Evolutionary conservation across 2,888 invertebrate genomes (phyloP).

Genomic region (Aradus depressus): DNA sequence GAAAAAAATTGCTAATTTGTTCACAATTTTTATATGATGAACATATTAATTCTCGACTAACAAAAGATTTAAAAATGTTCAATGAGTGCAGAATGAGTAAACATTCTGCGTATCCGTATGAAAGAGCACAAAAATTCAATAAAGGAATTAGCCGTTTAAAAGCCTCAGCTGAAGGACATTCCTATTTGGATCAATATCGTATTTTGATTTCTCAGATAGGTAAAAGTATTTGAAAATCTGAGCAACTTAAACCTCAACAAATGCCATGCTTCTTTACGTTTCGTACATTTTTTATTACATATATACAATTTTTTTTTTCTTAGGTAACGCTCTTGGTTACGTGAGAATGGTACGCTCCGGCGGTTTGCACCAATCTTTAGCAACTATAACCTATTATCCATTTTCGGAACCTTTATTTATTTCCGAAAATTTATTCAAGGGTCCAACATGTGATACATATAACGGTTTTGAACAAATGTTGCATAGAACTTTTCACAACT

Average conservation of each 20-base stretch:
- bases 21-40: slow-evolving; percentile 97
- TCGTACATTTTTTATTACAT: too few species aligned
- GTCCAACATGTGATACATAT: slow-evolving; percentile 52
- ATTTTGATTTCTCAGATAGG: slow-evolving; percentile 88
- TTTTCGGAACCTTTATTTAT: slow-evolving; percentile 58
- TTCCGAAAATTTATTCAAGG: slow-evolving; percentile 47
- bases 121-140: slow-evolving; percentile 87
- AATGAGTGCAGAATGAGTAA: slow-evolving; percentile 56
- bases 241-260: too few species aligned
- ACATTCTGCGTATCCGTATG: slow-evolving; percentile 68
- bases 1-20: slow-evolving; percentile 84
- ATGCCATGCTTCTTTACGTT: too few species aligned
- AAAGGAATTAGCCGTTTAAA: slow-evolving; percentile 81
- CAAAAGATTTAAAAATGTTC: slow-evolving; percentile 77
- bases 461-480: slow-evolving; percentile 67
- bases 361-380: slow-evolving; percentile 81
- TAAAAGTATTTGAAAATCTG: too few species aligned
- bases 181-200: slow-evolving; percentile 87
- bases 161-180: slow-evolving; percentile 62
- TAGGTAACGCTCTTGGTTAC: slow-evolving; percentile 86
- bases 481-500: slow-evolving; percentile 65
- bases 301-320: slow-evolving; percentile 24
- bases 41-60: slow-evolving; percentile 86
- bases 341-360: slow-evolving; percentile 89
- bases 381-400: slow-evolving; percentile 81